A percentile compares a stretch with the other conserved stretches of the same genome.
These are phyloP conservation scores for Mus spicilegus DNA, from an alignment of 2,113 vertebrate species.

Conservation along the genomic window DNA sequence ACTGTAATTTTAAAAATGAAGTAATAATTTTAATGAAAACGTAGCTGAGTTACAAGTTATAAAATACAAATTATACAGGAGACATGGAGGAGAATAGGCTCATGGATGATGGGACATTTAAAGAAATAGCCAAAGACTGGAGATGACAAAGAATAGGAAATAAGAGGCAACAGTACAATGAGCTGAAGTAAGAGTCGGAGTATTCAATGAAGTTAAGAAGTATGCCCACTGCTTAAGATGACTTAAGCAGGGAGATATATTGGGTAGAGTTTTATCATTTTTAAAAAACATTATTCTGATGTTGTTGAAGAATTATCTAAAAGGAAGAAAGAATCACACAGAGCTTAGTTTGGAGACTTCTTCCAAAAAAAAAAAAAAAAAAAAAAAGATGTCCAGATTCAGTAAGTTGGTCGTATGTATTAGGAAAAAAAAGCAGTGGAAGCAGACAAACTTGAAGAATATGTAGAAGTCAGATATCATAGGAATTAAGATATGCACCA, in stretches of 20 bases:
- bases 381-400: neutral
- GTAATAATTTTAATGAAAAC: constrained; percentile 44
- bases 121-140: neutral
- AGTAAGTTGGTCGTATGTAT: neutral
- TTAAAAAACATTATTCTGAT: constrained; percentile 12
- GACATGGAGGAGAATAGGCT: neutral
- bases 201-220: neutral
- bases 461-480: neutral
- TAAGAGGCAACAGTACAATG: neutral
- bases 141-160: neutral
- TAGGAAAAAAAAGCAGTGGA: neutral
- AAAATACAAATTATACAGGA: constrained; percentile 24
- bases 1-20: constrained; percentile 1
- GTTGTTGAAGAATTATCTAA: neutral
- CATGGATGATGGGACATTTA: neutral
- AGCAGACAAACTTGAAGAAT: constrained; percentile 15
- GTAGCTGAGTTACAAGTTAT: neutral
- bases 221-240: neutral
- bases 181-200: constrained; percentile 15
- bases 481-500: neutral
- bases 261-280: neutral
- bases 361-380: neutral
- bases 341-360: neutral
- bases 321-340: neutral
- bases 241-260: neutral